Conservation (phyloP, 2,888 invertebrate species). For the Morpho helenor region DNA sequence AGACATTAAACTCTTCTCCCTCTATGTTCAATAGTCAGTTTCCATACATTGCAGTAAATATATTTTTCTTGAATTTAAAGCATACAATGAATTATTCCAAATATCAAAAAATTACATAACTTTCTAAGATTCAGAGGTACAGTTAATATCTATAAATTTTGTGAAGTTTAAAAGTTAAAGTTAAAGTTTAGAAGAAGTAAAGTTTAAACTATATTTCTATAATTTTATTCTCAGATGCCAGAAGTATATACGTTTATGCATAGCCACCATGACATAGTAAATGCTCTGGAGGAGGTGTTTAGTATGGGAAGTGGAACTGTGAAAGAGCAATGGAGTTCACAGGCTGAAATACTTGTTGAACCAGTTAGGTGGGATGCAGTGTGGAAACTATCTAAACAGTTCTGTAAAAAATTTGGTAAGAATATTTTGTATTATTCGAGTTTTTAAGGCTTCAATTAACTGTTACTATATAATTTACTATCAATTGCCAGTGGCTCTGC, state of each 20-base stretch:
- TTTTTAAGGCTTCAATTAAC: background rate
- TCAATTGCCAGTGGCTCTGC: too few species aligned
- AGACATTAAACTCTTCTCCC: too few species aligned
- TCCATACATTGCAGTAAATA: too few species aligned
- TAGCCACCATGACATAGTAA: conserved; percentile 58
- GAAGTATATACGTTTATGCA: conserved; percentile 61
- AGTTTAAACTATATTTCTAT: background rate
- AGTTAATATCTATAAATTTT: too few species aligned
- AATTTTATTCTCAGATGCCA: conserved; percentile 48
- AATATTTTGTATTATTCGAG: conserved; percentile 1
- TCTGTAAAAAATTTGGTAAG: conserved; percentile 80
- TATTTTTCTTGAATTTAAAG: too few species aligned
- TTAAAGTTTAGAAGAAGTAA: too few species aligned
- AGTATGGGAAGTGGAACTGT: conserved; percentile 56
- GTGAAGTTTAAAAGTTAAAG: too few species aligned
- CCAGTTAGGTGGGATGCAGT: conserved; percentile 84
- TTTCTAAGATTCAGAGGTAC: too few species aligned
- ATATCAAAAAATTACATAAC: too few species aligned
- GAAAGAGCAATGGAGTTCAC: conserved; percentile 63
- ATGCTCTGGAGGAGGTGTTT: conserved; percentile 56
- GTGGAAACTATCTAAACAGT: conserved; percentile 83
- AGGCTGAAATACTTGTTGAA: conserved; percentile 80
- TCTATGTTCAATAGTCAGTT: too few species aligned
- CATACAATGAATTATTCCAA: too few species aligned
- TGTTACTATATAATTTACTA: too few species aligned